These are phyloP conservation scores for Mesoclemmys tuberculata DNA, from an alignment of 2,113 vertebrate genomes.

Conservation along the genomic window DNA sequence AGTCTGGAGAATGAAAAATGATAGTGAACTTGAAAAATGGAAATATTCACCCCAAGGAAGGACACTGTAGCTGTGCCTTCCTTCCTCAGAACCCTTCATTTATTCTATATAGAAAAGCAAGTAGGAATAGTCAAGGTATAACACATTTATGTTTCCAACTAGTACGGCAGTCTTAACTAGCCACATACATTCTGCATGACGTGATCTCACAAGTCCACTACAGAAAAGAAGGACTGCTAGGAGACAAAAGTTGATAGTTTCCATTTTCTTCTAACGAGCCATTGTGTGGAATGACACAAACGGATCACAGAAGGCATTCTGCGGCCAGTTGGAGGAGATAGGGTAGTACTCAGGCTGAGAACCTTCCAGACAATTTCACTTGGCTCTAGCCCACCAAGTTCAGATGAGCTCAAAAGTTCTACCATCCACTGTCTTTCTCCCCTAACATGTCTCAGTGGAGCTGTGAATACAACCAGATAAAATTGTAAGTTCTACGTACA, in stretches of 20 bases:
- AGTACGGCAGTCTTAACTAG: conserved; percentile 34
- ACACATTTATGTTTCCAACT: conserved; percentile 65
- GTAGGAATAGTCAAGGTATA: conserved; percentile 11
- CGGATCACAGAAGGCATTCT: neutral
- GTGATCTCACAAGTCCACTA: neutral
- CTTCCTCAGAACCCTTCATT: neutral
- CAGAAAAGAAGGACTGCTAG: conserved; percentile 7
- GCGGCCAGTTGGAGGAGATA: neutral
- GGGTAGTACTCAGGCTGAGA: neutral
- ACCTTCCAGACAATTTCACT: neutral
- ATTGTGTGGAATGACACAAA: neutral
- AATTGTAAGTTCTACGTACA: neutral
- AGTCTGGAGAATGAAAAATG: conserved; percentile 40
- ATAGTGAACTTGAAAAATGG: conserved; percentile 36
- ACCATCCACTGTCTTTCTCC: neutral
- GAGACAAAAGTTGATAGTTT: neutral
- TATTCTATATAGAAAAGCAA: neutral
- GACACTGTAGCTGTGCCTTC: neutral
- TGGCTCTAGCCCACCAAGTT: neutral
- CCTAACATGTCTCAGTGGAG: neutral
- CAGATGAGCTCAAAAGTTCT: neutral
- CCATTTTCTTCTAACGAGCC: neutral
- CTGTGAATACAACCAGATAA: neutral
- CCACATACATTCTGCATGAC: neutral
- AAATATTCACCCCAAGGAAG: neutral